phyloP scores from a whole-genome alignment of 2,797 vertebrate species.

The Notamacropus eugenii region DNA sequence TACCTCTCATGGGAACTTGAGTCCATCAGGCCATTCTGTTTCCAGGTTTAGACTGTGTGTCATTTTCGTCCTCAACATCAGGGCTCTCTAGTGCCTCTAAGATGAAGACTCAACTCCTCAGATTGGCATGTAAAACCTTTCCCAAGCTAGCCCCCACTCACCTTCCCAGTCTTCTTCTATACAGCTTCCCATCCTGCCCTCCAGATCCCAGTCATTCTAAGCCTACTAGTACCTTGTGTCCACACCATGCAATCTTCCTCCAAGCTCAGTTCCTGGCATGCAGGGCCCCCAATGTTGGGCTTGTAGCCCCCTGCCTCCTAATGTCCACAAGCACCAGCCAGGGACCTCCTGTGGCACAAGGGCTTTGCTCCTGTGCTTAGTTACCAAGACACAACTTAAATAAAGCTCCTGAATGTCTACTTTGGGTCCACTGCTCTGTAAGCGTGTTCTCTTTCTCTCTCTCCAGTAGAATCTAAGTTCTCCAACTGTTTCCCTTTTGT shows the following conservation, averaged over 20 bases:
- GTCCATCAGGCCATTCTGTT: neutral
- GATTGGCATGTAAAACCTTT: neutral
- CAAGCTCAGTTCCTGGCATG: no score
- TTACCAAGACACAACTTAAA: neutral
- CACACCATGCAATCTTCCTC: no score
- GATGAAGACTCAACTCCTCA: neutral
- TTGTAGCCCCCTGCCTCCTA: neutral
- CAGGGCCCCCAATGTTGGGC: neutral
- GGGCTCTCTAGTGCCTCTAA: neutral
- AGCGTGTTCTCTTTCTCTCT: neutral
- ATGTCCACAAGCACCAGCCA: neutral
- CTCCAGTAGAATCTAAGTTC: neutral
- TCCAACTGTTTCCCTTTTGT: neutral
- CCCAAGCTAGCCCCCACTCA: neutral
- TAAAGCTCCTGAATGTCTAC: neutral
- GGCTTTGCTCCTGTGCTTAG: neutral
- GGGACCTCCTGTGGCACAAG: neutral
- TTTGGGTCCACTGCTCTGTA: neutral
- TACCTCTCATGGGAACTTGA: neutral
- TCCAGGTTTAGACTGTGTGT: neutral
- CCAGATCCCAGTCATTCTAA: neutral
- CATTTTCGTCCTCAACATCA: neutral
- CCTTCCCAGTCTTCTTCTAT: neutral
- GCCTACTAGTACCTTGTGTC: neutral
- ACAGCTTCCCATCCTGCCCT: neutral